Evolutionary conservation across 2,113 vertebrate species (phyloP), one percentile per base, ranked within the genome.

Genomic region (Tragulus kanchil): DNA sequence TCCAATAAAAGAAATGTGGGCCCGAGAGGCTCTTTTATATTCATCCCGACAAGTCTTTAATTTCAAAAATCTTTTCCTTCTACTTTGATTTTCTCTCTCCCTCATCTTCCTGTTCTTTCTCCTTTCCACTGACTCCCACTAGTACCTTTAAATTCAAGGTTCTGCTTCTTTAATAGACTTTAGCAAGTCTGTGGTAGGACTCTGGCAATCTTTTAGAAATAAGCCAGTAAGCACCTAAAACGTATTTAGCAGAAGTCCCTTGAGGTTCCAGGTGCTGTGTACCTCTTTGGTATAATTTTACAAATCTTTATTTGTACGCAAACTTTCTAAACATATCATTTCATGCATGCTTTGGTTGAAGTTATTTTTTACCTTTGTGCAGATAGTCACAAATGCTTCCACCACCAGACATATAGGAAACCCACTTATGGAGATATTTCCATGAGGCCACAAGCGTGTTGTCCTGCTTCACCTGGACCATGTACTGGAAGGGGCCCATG

Each of bases 301-400:
- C 26, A 67, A 28, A 87, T 83, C n/a, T 62, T 94, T 75, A 93
- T 4, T 28, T 45, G 62, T 6, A 50, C 52, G 85, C 17, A 93
- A 61, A 36, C 5, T 23, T 78, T 59, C 31, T 89, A 62, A 85
- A 77, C 58, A 56, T 52, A 11, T 10, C 6, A 4, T 75, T 56
- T 59, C 54, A 64, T 0, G 8, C 61, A 19, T 21, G 65, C 13
- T 85, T 48, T n/a, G 23, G 45, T 65, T 59, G 64, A 85, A 62
- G 59, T 62, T 31, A 36, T 8, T 71, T 90, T 97, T 98, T 99
- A 99, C 99, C 99, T 99, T 99, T 98, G 93, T 99, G 99, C 0
- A 99, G 99, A 89, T 98, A 97, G 14, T 99, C 99, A 96, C 99
- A 99, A 59, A 99, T 98, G 19, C 98, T 98, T 97, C 99, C 99